Percentiles rank a stretch among this genome's conserved stretches.
phyloP scores from a whole-genome alignment of 2,113 vertebrate genomes.

The Manacus vitellinus region DNA sequence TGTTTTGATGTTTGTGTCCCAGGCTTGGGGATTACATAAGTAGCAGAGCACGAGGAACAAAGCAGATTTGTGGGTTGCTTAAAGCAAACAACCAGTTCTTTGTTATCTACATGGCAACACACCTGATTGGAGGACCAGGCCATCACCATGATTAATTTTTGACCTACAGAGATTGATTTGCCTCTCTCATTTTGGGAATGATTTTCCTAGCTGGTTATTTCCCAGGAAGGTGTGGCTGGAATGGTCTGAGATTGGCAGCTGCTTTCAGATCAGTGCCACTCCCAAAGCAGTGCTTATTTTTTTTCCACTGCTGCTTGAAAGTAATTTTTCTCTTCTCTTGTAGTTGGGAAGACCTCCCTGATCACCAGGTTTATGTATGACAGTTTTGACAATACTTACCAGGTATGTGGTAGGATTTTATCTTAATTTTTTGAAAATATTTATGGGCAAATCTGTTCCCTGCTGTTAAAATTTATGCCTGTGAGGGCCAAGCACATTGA shows the following conservation, averaged over 20 bases:
- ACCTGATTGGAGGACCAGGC: not conserved
- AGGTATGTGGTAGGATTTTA: constrained; percentile 25
- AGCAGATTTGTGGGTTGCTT: not conserved
- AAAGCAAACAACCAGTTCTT: not conserved
- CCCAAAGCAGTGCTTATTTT: not conserved
- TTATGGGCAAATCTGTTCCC: not conserved
- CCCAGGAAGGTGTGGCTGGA: not conserved
- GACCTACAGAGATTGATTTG: not conserved
- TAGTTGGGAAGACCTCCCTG: constrained; percentile 67
- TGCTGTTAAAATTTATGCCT: not conserved
- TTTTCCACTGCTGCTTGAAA: not conserved
- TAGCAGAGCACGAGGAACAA: not conserved
- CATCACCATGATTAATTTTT: not conserved
- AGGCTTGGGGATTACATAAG: constrained; percentile 1
- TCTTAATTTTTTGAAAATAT: not conserved
- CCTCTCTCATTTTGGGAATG: not conserved
- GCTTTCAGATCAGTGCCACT: not conserved
- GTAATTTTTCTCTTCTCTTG: constrained; percentile 28
- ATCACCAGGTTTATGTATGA: constrained; percentile 72
- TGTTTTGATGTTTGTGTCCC: not conserved
- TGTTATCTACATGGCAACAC: accelerated
- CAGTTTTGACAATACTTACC: constrained; percentile 69
- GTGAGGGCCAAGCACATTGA: not conserved
- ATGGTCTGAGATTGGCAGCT: not conserved
- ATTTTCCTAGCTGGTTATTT: not conserved